Conservation (phyloP, 2,113 vertebrate genomes). For the Rattus norvegicus region DNA sequence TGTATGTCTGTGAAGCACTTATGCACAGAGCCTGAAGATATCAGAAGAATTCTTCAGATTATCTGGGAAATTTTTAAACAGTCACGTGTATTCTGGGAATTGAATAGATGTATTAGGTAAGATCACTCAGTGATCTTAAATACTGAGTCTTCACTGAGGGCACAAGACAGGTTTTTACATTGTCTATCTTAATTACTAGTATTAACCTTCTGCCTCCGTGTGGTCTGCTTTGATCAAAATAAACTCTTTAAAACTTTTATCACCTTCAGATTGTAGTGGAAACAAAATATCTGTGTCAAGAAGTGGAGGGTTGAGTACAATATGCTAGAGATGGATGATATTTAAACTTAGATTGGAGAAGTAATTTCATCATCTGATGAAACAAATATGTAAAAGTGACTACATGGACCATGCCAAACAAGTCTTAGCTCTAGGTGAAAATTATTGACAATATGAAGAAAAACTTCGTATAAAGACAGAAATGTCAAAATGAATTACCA, state of each 20-base stretch:
- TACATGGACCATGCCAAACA: neutral
- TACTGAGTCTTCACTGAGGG: neutral
- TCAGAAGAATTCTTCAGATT: neutral
- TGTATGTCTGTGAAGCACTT: neutral
- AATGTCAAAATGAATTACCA: neutral
- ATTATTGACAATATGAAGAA: neutral
- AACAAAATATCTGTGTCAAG: neutral
- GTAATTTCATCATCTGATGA: slow-evolving; percentile 77
- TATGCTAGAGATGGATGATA: neutral
- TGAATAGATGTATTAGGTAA: neutral
- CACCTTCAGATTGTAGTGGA: neutral
- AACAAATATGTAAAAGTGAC: neutral
- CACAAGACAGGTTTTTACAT: neutral
- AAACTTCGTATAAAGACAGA: neutral
- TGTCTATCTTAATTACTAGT: neutral
- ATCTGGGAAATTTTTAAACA: neutral
- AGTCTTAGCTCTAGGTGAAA: neutral
- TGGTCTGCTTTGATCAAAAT: too few species aligned
- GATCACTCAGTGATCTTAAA: neutral
- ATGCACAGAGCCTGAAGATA: neutral
- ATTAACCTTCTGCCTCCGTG: neutral
- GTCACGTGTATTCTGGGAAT: neutral
- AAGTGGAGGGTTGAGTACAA: neutral
- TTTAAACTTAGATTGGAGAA: neutral
- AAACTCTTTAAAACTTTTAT: neutral